phyloP scores from a whole-genome alignment of 2,797 vertebrate species.

The Periophthalmus magnuspinnatus region DNA sequence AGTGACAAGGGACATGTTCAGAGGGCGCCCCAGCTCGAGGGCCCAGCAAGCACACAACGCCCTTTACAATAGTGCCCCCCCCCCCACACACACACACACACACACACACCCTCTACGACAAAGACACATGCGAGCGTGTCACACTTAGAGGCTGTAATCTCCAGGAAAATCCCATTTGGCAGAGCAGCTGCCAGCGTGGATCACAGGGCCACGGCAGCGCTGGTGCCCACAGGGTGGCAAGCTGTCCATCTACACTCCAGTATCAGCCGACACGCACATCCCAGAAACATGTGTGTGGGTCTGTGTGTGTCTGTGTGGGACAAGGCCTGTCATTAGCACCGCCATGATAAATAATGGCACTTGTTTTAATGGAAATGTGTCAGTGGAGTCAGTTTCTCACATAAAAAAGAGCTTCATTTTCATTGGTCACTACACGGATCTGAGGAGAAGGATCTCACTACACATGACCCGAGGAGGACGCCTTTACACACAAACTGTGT shows the following conservation, averaged over 20 bases:
- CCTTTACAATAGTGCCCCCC: constrained; percentile 54
- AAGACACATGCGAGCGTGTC: constrained; percentile 70
- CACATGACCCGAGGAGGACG: constrained; percentile 40
- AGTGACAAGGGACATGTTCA: constrained; percentile 66
- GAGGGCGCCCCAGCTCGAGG: constrained; percentile 46
- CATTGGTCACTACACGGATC: constrained; percentile 60
- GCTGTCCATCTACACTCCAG: constrained; percentile 72
- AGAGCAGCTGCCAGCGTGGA: constrained; percentile 79
- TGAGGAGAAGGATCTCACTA: constrained; percentile 37
- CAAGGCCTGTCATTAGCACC: constrained; percentile 41
- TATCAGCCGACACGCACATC: constrained; percentile 35
- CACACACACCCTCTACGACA: constrained; percentile 57
- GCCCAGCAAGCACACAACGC: constrained; percentile 13
- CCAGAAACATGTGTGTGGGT: constrained; percentile 21
- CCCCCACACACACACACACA: constrained; percentile 53
- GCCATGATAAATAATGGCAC: constrained; percentile 35
- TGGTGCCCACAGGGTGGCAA: constrained; percentile 79
- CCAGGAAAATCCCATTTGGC: constrained; percentile 82
- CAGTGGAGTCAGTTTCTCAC: constrained; percentile 49
- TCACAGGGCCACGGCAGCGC: constrained; percentile 68
- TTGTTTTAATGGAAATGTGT: constrained; percentile 61
- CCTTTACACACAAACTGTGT: no score
- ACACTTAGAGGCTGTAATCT: constrained; percentile 77
- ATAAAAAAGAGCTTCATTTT: constrained; percentile 54
- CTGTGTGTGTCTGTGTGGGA: constrained; percentile 18